phyloP scores from a whole-genome alignment of 2,113 vertebrate species.

The Silurus asotus region DNA sequence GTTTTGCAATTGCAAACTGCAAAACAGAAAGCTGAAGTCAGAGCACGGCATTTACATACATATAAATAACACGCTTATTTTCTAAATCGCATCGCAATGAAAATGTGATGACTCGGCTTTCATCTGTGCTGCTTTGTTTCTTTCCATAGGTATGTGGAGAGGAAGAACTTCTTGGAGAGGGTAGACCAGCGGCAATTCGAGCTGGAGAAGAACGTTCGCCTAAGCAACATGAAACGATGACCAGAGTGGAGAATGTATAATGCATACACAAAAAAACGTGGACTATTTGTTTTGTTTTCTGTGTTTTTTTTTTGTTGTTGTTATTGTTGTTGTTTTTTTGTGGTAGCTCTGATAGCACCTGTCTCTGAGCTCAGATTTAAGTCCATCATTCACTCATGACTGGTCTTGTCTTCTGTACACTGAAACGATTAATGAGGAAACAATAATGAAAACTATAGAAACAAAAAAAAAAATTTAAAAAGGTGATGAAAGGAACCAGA shows the following conservation, averaged over 20 bases:
- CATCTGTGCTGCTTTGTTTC: neutral
- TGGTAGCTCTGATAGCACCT: neutral
- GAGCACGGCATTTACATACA: neutral
- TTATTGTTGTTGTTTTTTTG: no score
- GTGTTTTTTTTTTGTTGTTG: neutral
- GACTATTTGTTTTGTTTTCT: conserved; percentile 1
- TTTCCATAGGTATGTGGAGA: conserved; percentile 86
- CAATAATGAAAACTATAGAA: neutral
- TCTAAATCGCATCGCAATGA: no score
- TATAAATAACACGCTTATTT: neutral
- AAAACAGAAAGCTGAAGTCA: neutral
- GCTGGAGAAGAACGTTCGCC: conserved; percentile 84
- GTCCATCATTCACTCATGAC: neutral
- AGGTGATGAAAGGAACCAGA: neutral
- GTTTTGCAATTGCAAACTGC: neutral
- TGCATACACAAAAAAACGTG: conserved; percentile 12
- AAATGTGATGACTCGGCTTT: neutral
- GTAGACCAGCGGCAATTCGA: conserved; percentile 96
- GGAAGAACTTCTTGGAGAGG: conserved; percentile 92
- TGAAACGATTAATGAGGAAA: neutral
- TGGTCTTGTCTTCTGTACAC: neutral
- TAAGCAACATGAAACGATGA: conserved; percentile 93
- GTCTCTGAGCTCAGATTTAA: neutral
- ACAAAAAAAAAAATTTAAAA: neutral
- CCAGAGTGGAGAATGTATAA: conserved; percentile 14